Percentiles rank a stretch among this genome's conserved stretches.
Evolutionary conservation across 2,113 vertebrate species (phyloP).

Genomic region (Uropsilus gracilis): DNA sequence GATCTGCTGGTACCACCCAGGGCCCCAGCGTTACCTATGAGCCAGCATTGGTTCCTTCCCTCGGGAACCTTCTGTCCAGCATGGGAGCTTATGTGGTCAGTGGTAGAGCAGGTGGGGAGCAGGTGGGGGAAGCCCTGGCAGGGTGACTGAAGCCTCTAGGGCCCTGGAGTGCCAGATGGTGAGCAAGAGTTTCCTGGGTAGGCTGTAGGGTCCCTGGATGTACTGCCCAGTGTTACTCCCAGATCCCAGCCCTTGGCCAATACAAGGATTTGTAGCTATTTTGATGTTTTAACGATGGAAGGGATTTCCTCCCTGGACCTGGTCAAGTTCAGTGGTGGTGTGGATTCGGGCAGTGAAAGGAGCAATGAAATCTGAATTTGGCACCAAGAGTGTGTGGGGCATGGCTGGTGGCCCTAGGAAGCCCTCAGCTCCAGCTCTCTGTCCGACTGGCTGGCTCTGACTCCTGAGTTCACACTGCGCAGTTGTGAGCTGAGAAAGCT

Average conservation of each 20-base stretch:
- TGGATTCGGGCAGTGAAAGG: fast-evolving
- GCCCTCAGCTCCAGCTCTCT: not conserved
- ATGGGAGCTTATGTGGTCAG: fast-evolving
- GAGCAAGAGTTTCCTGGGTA: not conserved
- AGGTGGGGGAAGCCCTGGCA: not conserved
- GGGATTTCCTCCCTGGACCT: not conserved
- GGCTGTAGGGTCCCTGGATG: not conserved
- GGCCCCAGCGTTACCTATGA: not conserved
- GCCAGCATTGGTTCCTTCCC: not conserved
- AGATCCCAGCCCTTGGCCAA: not conserved
- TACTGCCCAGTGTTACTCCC: not conserved
- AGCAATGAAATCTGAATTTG: not conserved
- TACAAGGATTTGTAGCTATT: not conserved
- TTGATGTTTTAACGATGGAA: not conserved
- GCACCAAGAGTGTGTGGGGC: fast-evolving
- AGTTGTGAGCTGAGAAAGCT: not conserved
- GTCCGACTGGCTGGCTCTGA: not conserved
- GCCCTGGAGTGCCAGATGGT: fast-evolving
- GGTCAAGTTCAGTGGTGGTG: fast-evolving
- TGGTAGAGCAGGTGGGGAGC: not conserved
- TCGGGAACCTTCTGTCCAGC: fast-evolving
- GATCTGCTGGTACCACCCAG: fast-evolving
- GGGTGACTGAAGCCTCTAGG: not conserved
- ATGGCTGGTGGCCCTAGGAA: not conserved
- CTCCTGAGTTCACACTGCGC: fast-evolving